Base-by-base conservation (phyloP, 1,140 invertebrate species). In the Ceratosolen solmsi region DNA sequence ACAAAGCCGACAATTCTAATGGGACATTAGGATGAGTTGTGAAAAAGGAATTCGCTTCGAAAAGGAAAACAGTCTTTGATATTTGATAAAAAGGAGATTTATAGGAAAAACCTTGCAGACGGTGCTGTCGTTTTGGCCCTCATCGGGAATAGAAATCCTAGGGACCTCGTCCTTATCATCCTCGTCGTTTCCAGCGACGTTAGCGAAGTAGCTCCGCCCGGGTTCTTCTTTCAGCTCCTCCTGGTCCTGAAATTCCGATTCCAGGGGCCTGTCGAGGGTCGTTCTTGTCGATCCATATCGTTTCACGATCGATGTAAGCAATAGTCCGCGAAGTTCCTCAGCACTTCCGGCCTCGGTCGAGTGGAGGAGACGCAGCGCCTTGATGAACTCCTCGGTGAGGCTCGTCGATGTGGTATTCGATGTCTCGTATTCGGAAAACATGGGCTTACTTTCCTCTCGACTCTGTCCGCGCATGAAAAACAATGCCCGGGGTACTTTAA, bases 141-240 rank as follows among this genome's bases (percentile, higher is more conserved):
- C 87, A 56, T 89, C 88, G 15, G 89, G 89, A 70, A 89, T 89
- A n/a, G 88, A 89, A 75, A 89, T 89, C 33, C 84, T 87, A 7
- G 89, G 89, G 22, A 89, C 87, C 0, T 82, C 84, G 13, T 85
- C 85, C n/a, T 85, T 86, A 49, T 82, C 84, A 2, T 83, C 83
- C 11, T 80, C 63, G n/a, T 85, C 60, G 15, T 76, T 82, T 30
- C 49, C 56, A 17, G 17, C 63, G 17, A 46, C 20, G 9, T 74
- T 76, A 20, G 56, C 41, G 25, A 65, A 79, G 27, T 25, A 13
- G 5, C 77, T 68, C 2, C 41, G 27, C n/a, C 1, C 33, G 17
- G 46, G 56, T 22, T 38, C 36, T 3, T n/a, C 15, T 38, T n/a
- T 2, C n/a, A 22, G 15, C 60, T 65, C 33, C 63, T n/a, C 22